Evolutionary conservation across 2,888 invertebrate species (phyloP).

Genomic region (Gari tellinella): DNA sequence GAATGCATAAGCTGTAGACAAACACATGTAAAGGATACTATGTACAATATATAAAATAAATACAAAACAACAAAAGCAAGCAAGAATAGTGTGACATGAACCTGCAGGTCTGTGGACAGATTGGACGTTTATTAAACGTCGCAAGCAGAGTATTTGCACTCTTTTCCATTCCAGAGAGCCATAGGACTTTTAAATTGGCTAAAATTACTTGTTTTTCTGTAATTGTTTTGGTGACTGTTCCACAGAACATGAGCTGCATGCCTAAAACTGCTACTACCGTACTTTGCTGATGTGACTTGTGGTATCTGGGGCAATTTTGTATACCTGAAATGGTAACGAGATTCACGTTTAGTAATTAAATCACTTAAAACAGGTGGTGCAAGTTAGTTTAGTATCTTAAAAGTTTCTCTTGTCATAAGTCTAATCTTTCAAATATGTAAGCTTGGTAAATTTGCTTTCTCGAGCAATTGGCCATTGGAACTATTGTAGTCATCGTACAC

Average conservation of each 20-base stretch:
- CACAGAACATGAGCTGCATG: neutral
- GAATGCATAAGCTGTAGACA: too few relatives aligned
- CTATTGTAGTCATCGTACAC: neutral
- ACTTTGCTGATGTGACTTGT: neutral
- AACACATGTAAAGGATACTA: too few relatives aligned
- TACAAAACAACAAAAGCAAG: too few relatives aligned
- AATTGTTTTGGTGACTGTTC: neutral
- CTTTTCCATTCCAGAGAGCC: neutral
- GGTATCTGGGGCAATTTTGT: neutral
- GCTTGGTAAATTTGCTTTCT: neutral
- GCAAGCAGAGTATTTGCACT: neutral
- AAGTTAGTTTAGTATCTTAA: neutral
- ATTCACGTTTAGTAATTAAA: neutral
- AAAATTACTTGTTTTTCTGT: neutral
- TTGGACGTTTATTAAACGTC: too few relatives aligned
- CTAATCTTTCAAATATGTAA: neutral
- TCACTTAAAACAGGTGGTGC: neutral
- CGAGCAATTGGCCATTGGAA: neutral
- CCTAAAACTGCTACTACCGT: neutral
- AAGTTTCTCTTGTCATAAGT: neutral
- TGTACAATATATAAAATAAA: too few relatives aligned
- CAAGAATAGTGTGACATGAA: too few relatives aligned
- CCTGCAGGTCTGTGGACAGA: too few relatives aligned
- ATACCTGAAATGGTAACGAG: neutral
- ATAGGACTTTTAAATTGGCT: neutral